Evolutionary conservation across 2,113 vertebrate species (phyloP).

Genomic region (Craseonycteris thonglongyai): DNA sequence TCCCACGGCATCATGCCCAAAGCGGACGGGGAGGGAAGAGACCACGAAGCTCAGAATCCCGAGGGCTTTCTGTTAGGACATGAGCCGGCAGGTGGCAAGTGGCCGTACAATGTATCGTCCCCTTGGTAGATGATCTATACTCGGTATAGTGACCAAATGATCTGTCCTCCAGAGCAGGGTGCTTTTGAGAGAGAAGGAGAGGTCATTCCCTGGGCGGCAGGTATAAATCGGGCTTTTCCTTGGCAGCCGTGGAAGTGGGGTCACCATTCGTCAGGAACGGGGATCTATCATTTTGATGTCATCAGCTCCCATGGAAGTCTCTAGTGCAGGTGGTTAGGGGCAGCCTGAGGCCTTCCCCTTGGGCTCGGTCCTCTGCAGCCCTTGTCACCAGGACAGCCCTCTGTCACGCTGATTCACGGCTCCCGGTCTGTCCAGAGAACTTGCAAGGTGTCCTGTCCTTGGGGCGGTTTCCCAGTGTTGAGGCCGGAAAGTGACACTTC

Average conservation of each 20-base stretch:
- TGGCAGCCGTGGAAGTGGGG: neutral
- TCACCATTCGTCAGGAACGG: too few species aligned
- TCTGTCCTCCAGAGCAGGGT: too few species aligned
- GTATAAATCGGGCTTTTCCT: neutral
- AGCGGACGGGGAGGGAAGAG: neutral
- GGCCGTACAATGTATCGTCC: neutral
- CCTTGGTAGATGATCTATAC: neutral
- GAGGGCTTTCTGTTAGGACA: neutral
- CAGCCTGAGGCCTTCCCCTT: neutral
- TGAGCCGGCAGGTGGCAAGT: too few species aligned
- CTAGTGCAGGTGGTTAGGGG: neutral
- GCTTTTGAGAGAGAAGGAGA: neutral
- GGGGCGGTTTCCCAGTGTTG: neutral
- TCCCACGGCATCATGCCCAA: neutral
- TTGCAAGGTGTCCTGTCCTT: neutral
- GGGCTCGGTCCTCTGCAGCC: neutral
- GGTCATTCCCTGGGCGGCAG: neutral
- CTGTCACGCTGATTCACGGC: accelerated
- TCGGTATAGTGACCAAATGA: neutral
- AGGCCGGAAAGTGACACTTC: neutral
- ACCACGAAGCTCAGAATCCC: neutral
- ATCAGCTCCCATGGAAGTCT: neutral
- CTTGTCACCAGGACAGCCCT: neutral
- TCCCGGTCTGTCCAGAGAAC: neutral
- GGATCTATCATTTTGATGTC: neutral